A percentile compares a stretch with the other conserved stretches of the same genome.
These are phyloP conservation scores for Sipha maydis DNA, from an alignment of 2,888 invertebrate genomes.

Conservation along the genomic window DNA sequence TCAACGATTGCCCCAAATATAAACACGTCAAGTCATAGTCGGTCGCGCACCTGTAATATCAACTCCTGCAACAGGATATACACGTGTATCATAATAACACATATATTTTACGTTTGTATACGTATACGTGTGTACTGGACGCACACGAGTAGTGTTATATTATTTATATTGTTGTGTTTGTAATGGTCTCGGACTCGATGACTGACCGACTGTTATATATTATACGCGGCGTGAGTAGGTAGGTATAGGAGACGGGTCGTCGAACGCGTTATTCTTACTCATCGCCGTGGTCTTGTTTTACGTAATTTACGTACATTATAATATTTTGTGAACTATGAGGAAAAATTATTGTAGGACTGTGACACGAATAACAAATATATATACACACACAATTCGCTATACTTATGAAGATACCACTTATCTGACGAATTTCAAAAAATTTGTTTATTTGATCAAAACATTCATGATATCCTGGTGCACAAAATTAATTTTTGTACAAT, in stretches of 20 bases:
- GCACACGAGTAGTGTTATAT: no score
- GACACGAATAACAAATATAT: no score
- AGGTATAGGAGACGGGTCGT: conserved; percentile 12
- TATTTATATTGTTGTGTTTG: not conserved
- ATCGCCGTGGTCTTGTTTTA: conserved; percentile 28
- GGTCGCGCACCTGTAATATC: not conserved
- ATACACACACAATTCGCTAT: no score
- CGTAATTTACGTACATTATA: not conserved
- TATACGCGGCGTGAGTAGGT: not conserved
- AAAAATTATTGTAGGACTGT: no score
- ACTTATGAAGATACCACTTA: no score
- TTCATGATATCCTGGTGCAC: no score
- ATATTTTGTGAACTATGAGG: not conserved
- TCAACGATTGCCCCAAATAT: not conserved
- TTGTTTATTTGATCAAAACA: no score
- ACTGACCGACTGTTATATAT: not conserved
- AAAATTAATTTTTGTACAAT: no score
- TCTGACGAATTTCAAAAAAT: no score
- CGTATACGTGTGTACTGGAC: no score
- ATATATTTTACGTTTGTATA: no score
- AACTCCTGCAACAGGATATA: not conserved
- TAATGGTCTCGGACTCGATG: not conserved
- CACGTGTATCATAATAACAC: not conserved
- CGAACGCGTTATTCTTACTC: conserved; percentile 32
- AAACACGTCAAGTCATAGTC: not conserved